Base-by-base conservation (phyloP, 2,888 invertebrate species). In the Operophtera brumata region DNA sequence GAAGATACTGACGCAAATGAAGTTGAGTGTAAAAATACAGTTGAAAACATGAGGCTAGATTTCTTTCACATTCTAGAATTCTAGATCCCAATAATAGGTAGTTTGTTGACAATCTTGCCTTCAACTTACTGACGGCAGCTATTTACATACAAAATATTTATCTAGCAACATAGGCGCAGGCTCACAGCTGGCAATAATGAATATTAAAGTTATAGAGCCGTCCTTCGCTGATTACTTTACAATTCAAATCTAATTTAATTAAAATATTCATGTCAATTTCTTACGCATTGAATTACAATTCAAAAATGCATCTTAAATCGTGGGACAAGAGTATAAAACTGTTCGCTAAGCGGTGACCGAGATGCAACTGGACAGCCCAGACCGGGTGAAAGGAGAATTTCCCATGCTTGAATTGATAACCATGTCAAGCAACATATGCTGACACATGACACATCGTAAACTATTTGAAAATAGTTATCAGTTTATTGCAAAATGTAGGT, bases 381-480 rank as follows among this genome's bases (percentile, higher is more conserved):
- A 49, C 41, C 52, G 51, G 55, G 77, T 76, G 77, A 77, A 77
- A 78, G 77, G 71, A 64, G 69, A 65, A 63, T 67, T 73, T 75
- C 65, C 26, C 46, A 46, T 35, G 59, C 47, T 48, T 46, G 49
- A 46, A 42, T 58, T 56, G 25, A 51, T 54, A 49, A 44, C 39
- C 37, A 50, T 51, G 47, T 37, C 34, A 42, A 42, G 45, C 34
- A 41, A 55, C 26, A 26, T 7, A 26, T 2, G 26, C 26, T 26
- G 26, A 1, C 26, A 26, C 26, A 11, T 36, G 11, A 36, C 36
- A 5, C 36, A n/a, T n/a, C n/a, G n/a, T n/a, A n/a, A n/a, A n/a
- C n/a, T n/a, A n/a, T n/a, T n/a, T n/a, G n/a, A n/a, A n/a, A n/a
- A n/a, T n/a, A n/a, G n/a, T n/a, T n/a, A n/a, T n/a, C n/a, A n/a